Evolutionary conservation across 1,140 invertebrate genomes (phyloP).

Genomic region (Micrasema minimum): DNA sequence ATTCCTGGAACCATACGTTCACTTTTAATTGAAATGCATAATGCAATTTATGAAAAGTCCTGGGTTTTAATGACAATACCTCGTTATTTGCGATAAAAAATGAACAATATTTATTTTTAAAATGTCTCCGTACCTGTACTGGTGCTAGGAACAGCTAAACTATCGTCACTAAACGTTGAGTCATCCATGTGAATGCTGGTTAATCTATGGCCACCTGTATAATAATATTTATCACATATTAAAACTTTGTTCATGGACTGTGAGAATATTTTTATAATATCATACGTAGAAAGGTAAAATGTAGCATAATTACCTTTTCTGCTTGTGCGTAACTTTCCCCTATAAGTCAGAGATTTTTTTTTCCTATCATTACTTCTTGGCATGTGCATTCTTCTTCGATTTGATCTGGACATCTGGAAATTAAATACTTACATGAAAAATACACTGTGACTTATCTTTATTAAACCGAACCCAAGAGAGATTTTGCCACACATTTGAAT

Average conservation of each 20-base stretch:
- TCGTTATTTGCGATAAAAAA: too few species aligned
- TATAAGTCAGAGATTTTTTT: constrained; percentile 59
- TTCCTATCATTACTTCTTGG: constrained; percentile 60
- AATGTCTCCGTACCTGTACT: constrained; percentile 68
- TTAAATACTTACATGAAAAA: constrained; percentile 1
- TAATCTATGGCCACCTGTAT: constrained; percentile 21
- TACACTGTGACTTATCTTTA: too few species aligned
- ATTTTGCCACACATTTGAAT: neutral
- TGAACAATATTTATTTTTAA: too few species aligned
- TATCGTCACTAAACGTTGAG: constrained; percentile 53
- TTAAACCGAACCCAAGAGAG: too few species aligned
- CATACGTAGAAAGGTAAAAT: neutral
- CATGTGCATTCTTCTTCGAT: constrained; percentile 60
- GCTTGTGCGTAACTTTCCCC: constrained; percentile 24
- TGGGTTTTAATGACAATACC: too few species aligned
- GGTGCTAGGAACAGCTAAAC: constrained; percentile 67
- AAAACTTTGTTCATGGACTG: neutral
- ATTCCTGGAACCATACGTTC: constrained; percentile 64
- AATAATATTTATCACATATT: neutral
- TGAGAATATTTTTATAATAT: neutral
- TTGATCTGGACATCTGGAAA: constrained; percentile 59
- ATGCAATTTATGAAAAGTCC: neutral
- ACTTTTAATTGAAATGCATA: constrained; percentile 55
- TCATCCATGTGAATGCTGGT: constrained; percentile 36
- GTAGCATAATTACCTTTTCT: constrained; percentile 39